A percentile compares a stretch with the other conserved stretches of the same genome.
Evolutionary conservation across 2,888 invertebrate genomes (phyloP).

Genomic region (Steromphala cineraria): DNA sequence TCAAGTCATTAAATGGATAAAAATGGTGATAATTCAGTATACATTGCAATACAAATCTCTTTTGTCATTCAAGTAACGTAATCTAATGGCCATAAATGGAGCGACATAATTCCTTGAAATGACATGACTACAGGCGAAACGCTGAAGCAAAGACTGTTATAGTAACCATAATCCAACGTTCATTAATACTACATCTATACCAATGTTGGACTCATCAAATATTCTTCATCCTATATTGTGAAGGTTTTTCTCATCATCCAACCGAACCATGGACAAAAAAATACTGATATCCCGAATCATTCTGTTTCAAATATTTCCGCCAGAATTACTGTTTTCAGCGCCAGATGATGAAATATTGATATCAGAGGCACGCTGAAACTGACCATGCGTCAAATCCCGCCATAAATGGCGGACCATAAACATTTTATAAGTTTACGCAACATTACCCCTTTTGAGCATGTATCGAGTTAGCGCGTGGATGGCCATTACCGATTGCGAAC

Average conservation of each 20-base stretch:
- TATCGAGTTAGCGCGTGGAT: not conserved
- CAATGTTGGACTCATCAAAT: too few species aligned
- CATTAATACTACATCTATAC: too few species aligned
- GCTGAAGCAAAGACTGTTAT: too few species aligned
- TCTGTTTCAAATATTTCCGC: not conserved
- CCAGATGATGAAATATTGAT: not conserved
- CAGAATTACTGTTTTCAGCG: not conserved
- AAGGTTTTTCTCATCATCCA: not conserved
- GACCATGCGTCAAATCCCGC: not conserved
- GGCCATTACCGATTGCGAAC: not conserved
- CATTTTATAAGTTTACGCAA: constrained; percentile 2
- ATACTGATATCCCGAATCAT: not conserved
- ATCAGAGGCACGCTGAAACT: not conserved
- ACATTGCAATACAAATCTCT: too few species aligned
- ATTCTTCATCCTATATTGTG: too few species aligned
- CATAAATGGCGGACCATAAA: not conserved
- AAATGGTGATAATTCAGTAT: too few species aligned
- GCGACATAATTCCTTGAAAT: too few species aligned
- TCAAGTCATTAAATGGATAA: too few species aligned
- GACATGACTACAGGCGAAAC: too few species aligned
- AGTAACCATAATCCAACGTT: too few species aligned
- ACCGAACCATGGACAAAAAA: not conserved
- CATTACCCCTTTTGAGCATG: not conserved
- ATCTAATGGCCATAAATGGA: too few species aligned
- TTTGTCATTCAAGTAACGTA: too few species aligned